Evolutionary conservation across 2,113 vertebrate species (phyloP).

Genomic region (Suncus etruscus): DNA sequence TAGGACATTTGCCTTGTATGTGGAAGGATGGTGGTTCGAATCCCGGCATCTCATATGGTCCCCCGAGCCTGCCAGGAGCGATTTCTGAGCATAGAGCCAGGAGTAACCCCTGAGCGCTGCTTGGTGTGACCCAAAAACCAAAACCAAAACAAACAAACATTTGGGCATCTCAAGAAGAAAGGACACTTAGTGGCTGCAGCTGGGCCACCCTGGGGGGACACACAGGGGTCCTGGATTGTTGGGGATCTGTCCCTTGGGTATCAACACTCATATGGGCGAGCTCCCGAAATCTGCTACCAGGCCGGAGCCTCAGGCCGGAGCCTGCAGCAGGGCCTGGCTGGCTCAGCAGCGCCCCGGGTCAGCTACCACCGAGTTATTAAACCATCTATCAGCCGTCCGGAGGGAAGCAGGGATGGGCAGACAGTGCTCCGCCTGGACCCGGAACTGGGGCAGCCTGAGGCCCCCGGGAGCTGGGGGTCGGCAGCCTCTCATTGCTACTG

Average conservation of each 20-base stretch:
- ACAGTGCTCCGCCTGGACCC: background rate
- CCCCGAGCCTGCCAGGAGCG: too few relatives aligned
- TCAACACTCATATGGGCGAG: background rate
- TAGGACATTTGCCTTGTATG: too few relatives aligned
- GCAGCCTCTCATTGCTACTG: constrained; percentile 9
- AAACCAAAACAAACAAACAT: too few relatives aligned
- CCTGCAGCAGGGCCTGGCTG: background rate
- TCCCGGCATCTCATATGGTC: too few relatives aligned
- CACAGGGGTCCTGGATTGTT: background rate
- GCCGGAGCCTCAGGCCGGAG: background rate
- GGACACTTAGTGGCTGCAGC: too few relatives aligned
- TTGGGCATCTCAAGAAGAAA: too few relatives aligned
- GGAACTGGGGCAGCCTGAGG: constrained; percentile 53
- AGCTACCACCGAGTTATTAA: constrained; percentile 71
- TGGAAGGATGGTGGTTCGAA: too few relatives aligned
- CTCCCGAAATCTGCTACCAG: background rate
- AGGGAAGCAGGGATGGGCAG: background rate
- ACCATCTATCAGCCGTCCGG: constrained; percentile 67
- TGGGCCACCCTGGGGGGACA: too few relatives aligned
- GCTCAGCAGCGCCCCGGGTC: constrained; percentile 26
- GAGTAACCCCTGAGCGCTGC: too few relatives aligned
- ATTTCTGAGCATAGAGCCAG: too few relatives aligned
- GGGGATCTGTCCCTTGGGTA: background rate
- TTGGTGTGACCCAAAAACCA: too few relatives aligned
- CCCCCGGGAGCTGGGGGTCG: constrained; percentile 67